Conservation (phyloP, 2,888 invertebrate species). For the Drosophila antonietae region DNA sequence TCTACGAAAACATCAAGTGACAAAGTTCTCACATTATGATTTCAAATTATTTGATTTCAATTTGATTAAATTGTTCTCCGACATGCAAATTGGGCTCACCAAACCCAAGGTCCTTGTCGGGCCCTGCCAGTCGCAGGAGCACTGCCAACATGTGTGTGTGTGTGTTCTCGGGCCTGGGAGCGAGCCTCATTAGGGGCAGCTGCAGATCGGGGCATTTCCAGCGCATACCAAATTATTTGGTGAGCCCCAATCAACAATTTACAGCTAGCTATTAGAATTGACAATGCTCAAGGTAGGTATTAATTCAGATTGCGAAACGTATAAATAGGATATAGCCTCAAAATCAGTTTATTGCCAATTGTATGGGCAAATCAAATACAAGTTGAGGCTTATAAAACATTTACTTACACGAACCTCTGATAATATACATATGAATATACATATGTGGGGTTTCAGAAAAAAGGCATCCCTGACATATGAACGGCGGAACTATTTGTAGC, state of each 20-base stretch:
- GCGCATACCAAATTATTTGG: constrained; percentile 25
- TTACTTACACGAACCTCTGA: no score
- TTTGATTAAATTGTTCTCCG: constrained; percentile 80
- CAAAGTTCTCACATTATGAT: constrained; percentile 82
- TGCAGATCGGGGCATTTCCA: constrained; percentile 16
- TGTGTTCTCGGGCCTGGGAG: constrained; percentile 32
- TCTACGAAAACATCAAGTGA: constrained; percentile 78
- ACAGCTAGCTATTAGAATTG: constrained; percentile 33
- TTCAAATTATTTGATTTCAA: constrained; percentile 81
- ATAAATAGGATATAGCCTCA: background rate
- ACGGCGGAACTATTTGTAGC: no score
- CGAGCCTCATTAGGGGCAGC: constrained; percentile 50
- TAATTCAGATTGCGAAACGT: background rate
- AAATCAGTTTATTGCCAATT: background rate
- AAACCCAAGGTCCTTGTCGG: constrained; percentile 17
- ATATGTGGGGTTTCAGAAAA: no score
- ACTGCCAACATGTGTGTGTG: background rate
- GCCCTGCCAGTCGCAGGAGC: background rate
- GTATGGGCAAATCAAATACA: no score
- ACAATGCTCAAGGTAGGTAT: constrained; percentile 14
- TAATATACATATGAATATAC: no score
- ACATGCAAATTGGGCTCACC: constrained; percentile 79
- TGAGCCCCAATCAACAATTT: constrained; percentile 14
- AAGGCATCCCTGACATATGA: no score
- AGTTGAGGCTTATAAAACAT: no score